Percentiles rank a stretch among this genome's conserved stretches.
Evolutionary conservation across 2,113 vertebrate species (phyloP).

Genomic region (Neogobius melanostomus): DNA sequence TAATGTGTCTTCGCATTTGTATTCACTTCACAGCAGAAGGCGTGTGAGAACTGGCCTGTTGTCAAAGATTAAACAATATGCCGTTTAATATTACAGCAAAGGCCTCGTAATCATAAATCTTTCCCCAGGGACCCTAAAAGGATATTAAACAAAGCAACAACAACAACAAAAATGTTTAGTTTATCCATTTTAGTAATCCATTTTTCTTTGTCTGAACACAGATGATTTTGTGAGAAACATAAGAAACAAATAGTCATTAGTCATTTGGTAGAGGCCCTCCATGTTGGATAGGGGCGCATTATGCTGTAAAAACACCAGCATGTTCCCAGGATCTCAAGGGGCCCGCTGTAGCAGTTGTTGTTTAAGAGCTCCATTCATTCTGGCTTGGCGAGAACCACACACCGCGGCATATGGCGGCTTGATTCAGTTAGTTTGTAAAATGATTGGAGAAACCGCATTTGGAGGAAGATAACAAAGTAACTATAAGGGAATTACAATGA

Average conservation of each 20-base stretch:
- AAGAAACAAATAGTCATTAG: conserved; percentile 34
- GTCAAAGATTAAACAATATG: conserved; percentile 42
- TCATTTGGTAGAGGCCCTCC: conserved; percentile 49
- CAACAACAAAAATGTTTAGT: conserved; percentile 28
- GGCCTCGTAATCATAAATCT: conserved; percentile 38
- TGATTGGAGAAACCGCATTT: conserved; percentile 66
- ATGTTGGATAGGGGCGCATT: conserved; percentile 52
- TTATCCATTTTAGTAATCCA: conserved; percentile 9
- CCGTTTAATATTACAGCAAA: conserved; percentile 46
- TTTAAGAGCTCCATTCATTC: conserved; percentile 67
- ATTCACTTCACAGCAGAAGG: not conserved
- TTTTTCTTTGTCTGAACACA: conserved; percentile 37
- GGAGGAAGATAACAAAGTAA: conserved; percentile 72
- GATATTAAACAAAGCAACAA: conserved; percentile 31
- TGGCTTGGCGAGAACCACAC: conserved; percentile 44
- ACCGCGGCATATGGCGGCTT: conserved; percentile 70
- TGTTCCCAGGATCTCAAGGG: conserved; percentile 56
- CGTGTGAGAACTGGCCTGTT: conserved; percentile 35
- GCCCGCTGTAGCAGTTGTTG: conserved; percentile 55
- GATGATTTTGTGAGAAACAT: conserved; percentile 25
- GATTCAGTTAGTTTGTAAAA: conserved; percentile 73
- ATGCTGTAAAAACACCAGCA: conserved; percentile 56
- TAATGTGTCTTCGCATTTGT: not conserved
- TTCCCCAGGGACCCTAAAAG: conserved; percentile 41
- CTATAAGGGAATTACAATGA: conserved; percentile 62